Percentiles rank a stretch among this genome's conserved stretches.
These are phyloP conservation scores for Psittacula derbiana DNA, from an alignment of 2,797 vertebrate species.

Conservation along the genomic window DNA sequence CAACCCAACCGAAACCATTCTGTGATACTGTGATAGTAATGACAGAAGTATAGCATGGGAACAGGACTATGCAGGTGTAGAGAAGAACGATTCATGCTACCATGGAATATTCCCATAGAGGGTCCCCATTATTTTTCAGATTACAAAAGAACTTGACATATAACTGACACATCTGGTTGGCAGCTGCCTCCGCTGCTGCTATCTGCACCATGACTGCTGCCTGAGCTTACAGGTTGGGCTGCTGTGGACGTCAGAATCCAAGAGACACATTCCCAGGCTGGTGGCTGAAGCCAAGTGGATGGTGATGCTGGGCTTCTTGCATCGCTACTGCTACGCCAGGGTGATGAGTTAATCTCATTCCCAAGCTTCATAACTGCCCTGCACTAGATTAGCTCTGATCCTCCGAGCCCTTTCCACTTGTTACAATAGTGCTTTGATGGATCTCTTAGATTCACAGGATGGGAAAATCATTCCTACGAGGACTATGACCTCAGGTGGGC, in stretches of 20 bases:
- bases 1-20: background rate
- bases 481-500: background rate
- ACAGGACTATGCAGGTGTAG: background rate
- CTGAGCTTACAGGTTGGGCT: background rate
- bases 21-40: background rate
- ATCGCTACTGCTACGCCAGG: accelerated
- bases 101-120: background rate
- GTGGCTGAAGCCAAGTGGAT: background rate
- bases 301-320: background rate
- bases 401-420: background rate
- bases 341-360: background rate
- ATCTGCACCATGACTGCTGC: background rate
- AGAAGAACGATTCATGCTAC: background rate
- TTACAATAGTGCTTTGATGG: background rate
- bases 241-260: background rate
- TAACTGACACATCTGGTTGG: background rate
- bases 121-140: background rate
- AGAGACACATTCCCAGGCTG: background rate
- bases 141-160: background rate
- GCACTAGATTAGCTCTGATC: background rate
- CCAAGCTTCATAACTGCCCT: background rate
- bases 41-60: background rate
- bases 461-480: background rate
- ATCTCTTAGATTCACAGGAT: background rate
- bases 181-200: background rate